These are phyloP conservation scores for Tortricodes alternella DNA, from an alignment of 2,888 invertebrate genomes.

Conservation along the genomic window DNA sequence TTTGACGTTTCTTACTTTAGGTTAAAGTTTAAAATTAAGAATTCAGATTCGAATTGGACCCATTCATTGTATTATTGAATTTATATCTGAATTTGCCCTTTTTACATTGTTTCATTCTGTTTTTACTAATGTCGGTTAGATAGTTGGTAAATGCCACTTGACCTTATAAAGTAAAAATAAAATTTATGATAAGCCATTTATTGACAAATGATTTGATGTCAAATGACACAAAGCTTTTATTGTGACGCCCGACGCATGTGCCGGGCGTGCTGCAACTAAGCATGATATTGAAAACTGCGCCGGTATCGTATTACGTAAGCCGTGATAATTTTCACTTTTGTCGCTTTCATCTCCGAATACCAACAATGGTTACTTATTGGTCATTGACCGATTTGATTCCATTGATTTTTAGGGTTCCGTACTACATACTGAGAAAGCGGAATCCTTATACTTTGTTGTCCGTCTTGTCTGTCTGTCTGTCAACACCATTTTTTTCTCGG, in stretches of 20 bases:
- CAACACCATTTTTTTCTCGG: too few species aligned
- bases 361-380: conserved; percentile 26
- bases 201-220: conserved; percentile 14
- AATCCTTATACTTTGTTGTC: too few species aligned
- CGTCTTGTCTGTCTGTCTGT: too few species aligned
- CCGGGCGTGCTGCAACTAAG: conserved; percentile 22
- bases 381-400: conserved; percentile 28
- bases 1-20: too few species aligned
- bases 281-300: conserved; percentile 27
- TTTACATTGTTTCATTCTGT: too few species aligned
- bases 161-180: not conserved
- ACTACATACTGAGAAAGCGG: too few species aligned
- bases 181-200: not conserved
- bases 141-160: not conserved
- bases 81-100: too few species aligned
- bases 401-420: too few species aligned
- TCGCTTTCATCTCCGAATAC: conserved; percentile 31
- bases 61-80: too few species aligned
- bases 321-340: conserved; percentile 32
- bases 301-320: conserved; percentile 25
- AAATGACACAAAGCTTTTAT: conserved; percentile 18
- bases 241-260: conserved; percentile 24
- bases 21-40: too few species aligned
- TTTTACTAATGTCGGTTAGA: not conserved
- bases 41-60: too few species aligned